These are phyloP conservation scores for Ispidina picta DNA, from an alignment of 2,797 vertebrate species.

Conservation along the genomic window DNA sequence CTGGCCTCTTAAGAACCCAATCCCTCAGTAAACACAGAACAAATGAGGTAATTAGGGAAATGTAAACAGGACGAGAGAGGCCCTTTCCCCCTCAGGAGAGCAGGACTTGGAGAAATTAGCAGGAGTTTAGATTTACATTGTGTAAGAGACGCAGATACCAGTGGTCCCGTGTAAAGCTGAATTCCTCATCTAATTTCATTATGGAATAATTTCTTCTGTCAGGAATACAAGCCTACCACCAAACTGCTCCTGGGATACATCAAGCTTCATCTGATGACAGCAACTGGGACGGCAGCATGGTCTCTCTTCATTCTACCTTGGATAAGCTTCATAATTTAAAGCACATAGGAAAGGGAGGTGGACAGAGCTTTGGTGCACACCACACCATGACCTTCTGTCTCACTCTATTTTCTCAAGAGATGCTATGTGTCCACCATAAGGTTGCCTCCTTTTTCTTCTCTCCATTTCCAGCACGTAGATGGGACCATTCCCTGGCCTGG, in stretches of 20 bases:
- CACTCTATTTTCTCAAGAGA: background rate
- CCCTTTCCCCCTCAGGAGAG: constrained; percentile 14
- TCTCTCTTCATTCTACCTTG: background rate
- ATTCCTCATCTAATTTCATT: constrained; percentile 59
- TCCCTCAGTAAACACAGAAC: constrained; percentile 63
- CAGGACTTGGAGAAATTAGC: constrained; percentile 20
- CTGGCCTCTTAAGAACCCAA: constrained; percentile 45
- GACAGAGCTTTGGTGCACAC: background rate
- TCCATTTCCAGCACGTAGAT: background rate
- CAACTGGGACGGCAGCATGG: background rate
- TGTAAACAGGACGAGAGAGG: constrained; percentile 62
- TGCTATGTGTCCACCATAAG: background rate
- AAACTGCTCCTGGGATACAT: constrained; percentile 44
- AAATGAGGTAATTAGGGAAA: constrained; percentile 64
- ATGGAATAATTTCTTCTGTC: constrained; percentile 44
- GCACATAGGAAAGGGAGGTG: background rate
- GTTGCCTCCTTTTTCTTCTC: background rate
- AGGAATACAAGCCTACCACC: background rate
- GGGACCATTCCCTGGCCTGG: background rate
- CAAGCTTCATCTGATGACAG: constrained; percentile 29
- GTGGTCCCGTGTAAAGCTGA: background rate
- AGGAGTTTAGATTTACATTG: constrained; percentile 47
- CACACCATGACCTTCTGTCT: background rate
- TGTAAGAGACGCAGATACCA: constrained; percentile 13
- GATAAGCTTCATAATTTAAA: background rate